Evolutionary conservation across 2,113 vertebrate genomes (phyloP).

Genomic region (Narcine bancroftii): DNA sequence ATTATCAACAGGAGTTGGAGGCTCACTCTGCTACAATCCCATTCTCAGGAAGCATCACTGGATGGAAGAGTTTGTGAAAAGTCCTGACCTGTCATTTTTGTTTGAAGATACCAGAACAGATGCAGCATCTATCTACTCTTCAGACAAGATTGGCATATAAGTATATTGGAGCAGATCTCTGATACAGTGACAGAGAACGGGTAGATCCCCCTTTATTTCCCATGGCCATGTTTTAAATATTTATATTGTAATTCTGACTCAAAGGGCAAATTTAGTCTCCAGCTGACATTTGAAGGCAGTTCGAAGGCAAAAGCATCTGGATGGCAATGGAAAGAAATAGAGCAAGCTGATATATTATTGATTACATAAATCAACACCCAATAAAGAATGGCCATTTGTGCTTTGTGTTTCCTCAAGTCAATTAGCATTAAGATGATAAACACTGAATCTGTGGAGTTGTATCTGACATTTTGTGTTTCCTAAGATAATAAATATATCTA

Average conservation of each 20-base stretch:
- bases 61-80: slow-evolving; percentile 98
- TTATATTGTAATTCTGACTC: slow-evolving; percentile 79
- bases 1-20: slow-evolving; percentile 92
- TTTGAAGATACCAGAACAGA: slow-evolving; percentile 76
- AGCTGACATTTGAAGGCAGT: slow-evolving; percentile 72
- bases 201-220: slow-evolving; percentile 54
- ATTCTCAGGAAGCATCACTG: slow-evolving; percentile 88
- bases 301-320: slow-evolving; percentile 72
- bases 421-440: slow-evolving; percentile 53
- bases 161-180: slow-evolving; percentile 56
- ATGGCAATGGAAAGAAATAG: slow-evolving; percentile 58
- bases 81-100: slow-evolving; percentile 79
- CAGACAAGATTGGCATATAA: slow-evolving; percentile 64
- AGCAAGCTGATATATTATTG: slow-evolving; percentile 83
- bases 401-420: slow-evolving; percentile 49
- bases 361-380: slow-evolving; percentile 83
- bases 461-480: neutral
- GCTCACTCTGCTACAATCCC: slow-evolving; percentile 77
- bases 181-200: slow-evolving; percentile 52
- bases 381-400: slow-evolving; percentile 61
- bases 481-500: neutral
- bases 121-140: slow-evolving; percentile 61
- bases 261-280: slow-evolving; percentile 68
- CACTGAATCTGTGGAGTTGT: slow-evolving; percentile 42
- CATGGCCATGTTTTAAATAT: slow-evolving; percentile 76